These are phyloP conservation scores for Drosophila dunni DNA, from an alignment of 1,140 invertebrate genomes.

Conservation along the genomic window DNA sequence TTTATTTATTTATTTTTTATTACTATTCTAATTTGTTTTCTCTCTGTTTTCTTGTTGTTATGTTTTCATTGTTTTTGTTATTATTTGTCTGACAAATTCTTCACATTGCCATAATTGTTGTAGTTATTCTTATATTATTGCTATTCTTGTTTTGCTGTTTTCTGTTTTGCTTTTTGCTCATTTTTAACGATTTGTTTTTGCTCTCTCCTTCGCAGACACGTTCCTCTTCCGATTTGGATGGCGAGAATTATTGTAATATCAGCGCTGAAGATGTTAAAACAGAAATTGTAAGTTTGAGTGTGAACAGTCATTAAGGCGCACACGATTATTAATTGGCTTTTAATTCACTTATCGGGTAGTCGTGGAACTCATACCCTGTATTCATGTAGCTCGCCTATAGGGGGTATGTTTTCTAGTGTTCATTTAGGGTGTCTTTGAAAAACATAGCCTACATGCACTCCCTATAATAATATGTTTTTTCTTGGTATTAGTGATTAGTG, in stretches of 20 bases:
- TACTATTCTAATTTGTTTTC: conserved; percentile 77
- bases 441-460: too few relatives aligned
- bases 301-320: conserved; percentile 7
- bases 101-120: conserved; percentile 57
- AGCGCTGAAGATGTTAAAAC: conserved; percentile 84
- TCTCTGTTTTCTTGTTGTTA: conserved; percentile 33
- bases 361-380: background rate
- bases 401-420: too few relatives aligned
- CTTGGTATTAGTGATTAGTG: too few relatives aligned
- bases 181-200: conserved; percentile 59
- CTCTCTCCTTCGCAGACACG: conserved; percentile 63
- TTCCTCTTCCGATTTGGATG: conserved; percentile 79
- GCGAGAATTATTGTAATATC: conserved; percentile 82
- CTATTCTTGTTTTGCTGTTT: conserved; percentile 33
- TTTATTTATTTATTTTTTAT: conserved; percentile 68
- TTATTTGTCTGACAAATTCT: conserved; percentile 77
- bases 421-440: too few relatives aligned
- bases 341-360: conserved; percentile 46
- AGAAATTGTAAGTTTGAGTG: conserved; percentile 79
- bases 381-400: too few relatives aligned
- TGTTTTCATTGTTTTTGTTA: conserved; percentile 27
- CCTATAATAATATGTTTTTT: too few relatives aligned
- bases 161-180: conserved; percentile 46
- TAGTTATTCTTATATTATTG: conserved; percentile 29
- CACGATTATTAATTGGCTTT: conserved; percentile 50